Conservation (phyloP, 2,113 vertebrate species). For the Neopipo cinnamomea region DNA sequence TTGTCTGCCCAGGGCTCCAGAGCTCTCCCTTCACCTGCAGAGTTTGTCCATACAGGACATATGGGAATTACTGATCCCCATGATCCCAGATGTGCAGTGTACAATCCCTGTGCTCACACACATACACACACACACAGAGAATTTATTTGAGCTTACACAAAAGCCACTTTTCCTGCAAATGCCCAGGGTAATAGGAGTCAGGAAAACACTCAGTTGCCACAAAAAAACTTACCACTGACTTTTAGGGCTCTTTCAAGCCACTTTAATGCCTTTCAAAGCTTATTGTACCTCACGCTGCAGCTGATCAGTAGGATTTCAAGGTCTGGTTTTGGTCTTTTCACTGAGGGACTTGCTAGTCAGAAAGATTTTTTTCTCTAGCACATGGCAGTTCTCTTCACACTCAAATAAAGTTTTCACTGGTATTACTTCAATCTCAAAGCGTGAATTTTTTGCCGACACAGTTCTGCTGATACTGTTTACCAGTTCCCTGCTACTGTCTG, state of each 20-base stretch:
- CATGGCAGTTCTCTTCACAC: neutral
- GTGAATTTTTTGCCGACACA: neutral
- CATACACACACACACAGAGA: neutral
- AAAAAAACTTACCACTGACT: neutral
- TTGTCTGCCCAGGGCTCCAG: neutral
- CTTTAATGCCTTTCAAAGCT: neutral
- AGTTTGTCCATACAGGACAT: neutral
- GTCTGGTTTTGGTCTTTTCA: neutral
- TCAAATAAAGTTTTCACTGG: neutral
- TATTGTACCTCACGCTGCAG: neutral
- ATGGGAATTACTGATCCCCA: rapidly evolving
- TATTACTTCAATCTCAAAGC: neutral
- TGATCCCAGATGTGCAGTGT: neutral
- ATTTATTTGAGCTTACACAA: neutral
- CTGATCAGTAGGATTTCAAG: neutral
- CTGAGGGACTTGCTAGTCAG: neutral
- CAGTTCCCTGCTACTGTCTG: neutral
- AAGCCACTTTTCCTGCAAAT: neutral
- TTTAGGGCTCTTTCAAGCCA: neutral
- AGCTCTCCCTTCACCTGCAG: neutral
- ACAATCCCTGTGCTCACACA: neutral
- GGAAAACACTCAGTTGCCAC: neutral
- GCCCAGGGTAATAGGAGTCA: neutral
- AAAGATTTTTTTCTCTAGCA: neutral
- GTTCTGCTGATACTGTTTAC: neutral